A percentile compares a stretch with the other conserved stretches of the same genome.
phyloP scores from a whole-genome alignment of 2,113 vertebrate species.

The human region DNA sequence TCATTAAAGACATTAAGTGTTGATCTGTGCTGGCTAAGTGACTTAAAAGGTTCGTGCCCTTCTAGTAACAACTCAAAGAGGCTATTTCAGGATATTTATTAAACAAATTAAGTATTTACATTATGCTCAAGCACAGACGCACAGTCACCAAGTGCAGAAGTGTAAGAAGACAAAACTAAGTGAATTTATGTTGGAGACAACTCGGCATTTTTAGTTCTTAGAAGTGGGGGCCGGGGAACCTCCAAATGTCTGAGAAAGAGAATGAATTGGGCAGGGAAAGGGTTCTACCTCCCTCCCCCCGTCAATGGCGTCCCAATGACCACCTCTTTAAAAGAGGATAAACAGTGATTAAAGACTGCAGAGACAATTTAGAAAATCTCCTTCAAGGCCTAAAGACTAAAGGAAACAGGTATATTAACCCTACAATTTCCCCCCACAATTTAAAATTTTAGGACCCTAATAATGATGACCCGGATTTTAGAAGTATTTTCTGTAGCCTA shows the following conservation, averaged over 20 bases:
- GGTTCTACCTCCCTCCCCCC: too few species aligned
- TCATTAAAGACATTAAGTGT: conserved; percentile 72
- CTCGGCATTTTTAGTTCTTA: not conserved
- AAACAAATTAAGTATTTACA: conserved; percentile 74
- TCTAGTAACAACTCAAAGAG: conserved; percentile 70
- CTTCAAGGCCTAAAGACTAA: not conserved
- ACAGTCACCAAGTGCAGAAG: not conserved
- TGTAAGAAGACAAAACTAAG: not conserved
- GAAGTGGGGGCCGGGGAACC: not conserved
- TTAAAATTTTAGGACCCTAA: not conserved
- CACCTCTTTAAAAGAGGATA: not conserved
- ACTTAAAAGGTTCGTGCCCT: conserved; percentile 74
- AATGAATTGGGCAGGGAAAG: not conserved
- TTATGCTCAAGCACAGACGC: conserved; percentile 47
- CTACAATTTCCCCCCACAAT: not conserved
- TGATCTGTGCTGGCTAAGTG: conserved; percentile 70
- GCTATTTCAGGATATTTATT: conserved; percentile 73
- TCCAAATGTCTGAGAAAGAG: not conserved
- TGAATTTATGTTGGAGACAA: not conserved
- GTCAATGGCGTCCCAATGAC: fast-evolving
- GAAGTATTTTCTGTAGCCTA: not conserved
- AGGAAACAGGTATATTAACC: not conserved
- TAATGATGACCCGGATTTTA: not conserved
- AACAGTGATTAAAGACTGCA: not conserved
- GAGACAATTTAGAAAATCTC: not conserved